Conservation (phyloP, 2,888 invertebrate species). For the Lysandra bellargus region DNA sequence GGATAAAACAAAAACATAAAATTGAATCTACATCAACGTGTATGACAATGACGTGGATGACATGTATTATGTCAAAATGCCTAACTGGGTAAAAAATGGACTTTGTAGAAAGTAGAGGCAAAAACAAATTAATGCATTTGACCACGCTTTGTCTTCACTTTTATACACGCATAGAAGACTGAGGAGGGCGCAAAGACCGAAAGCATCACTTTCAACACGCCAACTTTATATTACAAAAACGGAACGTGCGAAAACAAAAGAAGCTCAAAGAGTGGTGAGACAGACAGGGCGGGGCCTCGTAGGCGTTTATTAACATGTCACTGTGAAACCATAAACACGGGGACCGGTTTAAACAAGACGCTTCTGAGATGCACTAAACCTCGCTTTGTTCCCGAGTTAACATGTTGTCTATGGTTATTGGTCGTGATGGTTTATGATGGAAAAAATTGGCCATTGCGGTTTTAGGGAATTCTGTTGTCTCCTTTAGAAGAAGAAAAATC, state of each 20-base stretch:
- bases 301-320: conserved; percentile 65
- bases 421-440: conserved; percentile 16
- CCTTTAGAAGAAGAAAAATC: not conserved
- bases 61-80: too few species aligned
- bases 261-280: conserved; percentile 26
- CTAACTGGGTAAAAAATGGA: not conserved
- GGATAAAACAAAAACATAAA: too few species aligned
- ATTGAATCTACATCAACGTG: too few species aligned
- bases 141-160: not conserved
- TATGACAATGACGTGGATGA: too few species aligned
- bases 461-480: not conserved
- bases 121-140: not conserved
- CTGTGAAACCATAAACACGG: conserved; percentile 47
- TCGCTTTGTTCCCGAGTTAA: conserved; percentile 58
- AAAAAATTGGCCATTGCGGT: conserved; percentile 14
- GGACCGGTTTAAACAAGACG: conserved; percentile 41
- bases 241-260: conserved; percentile 32
- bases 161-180: not conserved
- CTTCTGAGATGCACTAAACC: conserved; percentile 31
- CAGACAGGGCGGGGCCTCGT: conserved; percentile 48
- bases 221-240: conserved; percentile 24
- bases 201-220: conserved; percentile 9
- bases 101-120: not conserved
- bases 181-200: not conserved
- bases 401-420: conserved; percentile 55